Evolutionary conservation across 1,140 invertebrate species (phyloP), one percentile per base, ranked within the genome.

Genomic region (Panulirus ornatus): DNA sequence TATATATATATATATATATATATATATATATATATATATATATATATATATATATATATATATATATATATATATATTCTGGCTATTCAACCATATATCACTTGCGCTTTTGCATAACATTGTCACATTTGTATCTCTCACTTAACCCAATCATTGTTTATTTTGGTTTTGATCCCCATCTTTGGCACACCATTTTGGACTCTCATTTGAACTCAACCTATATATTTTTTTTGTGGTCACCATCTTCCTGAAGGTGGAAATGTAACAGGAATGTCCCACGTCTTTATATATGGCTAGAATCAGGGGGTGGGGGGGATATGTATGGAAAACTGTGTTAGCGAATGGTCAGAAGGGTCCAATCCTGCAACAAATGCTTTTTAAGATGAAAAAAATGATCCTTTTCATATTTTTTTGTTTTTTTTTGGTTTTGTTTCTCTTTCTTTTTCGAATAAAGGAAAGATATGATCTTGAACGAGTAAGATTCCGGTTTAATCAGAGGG

Each of bases 181-280:
- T 38, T 76, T 42, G 9, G 30, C 36, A 22, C 11, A 2, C 6
- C 30, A 19, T 30, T 34, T 8, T 76, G 14, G n/a, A n/a, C n/a
- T n/a, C n/a, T n/a, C n/a, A n/a, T n/a, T n/a, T n/a, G n/a, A n/a
- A n/a, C n/a, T n/a, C n/a, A n/a, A n/a, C n/a, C n/a, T n/a, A n/a
- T n/a, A n/a, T n/a, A n/a, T n/a, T n/a, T n/a, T n/a, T n/a, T n/a
- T n/a, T 51, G 76, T 47, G 16, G 38, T n/a, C 9, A 38, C 42
- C 76, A 84, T 66, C 88, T 66, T 87, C 84, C 82, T 87, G 86
- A 91, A 91, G 91, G 91, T 91, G 91, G 91, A 91, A 91, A 91
- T 70, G 86, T 91, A 91, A 91, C 91, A 91, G 54, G 22, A 22
- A 36, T n/a, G 14, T 42, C 22, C 22, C 14, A 47, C 27, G 19